Conservation (phyloP, 1,140 invertebrate genomes). For the Drosophila arizonae region DNA sequence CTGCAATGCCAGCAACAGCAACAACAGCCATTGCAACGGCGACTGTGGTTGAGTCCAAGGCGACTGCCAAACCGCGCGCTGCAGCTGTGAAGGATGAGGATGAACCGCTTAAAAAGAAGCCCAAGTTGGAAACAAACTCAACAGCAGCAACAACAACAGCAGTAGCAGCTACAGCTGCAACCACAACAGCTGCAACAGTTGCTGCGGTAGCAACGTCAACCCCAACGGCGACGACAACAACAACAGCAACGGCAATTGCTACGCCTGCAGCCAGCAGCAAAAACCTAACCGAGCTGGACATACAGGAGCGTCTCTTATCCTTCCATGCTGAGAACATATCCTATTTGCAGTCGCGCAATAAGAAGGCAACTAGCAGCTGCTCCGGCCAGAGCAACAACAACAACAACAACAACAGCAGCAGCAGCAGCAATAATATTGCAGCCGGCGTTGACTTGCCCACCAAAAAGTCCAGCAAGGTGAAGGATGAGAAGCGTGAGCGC, state of each 20-base stretch:
- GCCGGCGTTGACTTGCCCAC: constrained; percentile 23
- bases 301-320: constrained; percentile 85
- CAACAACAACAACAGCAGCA: constrained; percentile 24
- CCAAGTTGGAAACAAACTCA: constrained; percentile 41
- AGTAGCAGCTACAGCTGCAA: not conserved
- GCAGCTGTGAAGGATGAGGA: constrained; percentile 48
- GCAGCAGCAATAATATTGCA: constrained; percentile 26
- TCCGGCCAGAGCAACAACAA: constrained; percentile 13
- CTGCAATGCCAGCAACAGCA: constrained; percentile 11
- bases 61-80: constrained; percentile 33
- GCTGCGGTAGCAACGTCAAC: not conserved
- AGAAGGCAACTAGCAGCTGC: constrained; percentile 79
- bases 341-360: constrained; percentile 85
- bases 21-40: constrained; percentile 7
- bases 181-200: not conserved
- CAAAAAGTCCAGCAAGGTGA: constrained; percentile 59
- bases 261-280: constrained; percentile 38
- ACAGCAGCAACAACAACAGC: not conserved
- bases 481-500: constrained; percentile 59
- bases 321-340: constrained; percentile 86
- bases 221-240: not conserved
- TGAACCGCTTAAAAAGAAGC: constrained; percentile 61
- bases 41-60: constrained; percentile 39
- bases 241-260: not conserved
- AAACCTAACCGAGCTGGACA: constrained; percentile 84